A percentile compares a stretch with the other conserved stretches of the same genome.
Conservation (phyloP, 2,797 vertebrate species). For the Falco columbarius region DNA sequence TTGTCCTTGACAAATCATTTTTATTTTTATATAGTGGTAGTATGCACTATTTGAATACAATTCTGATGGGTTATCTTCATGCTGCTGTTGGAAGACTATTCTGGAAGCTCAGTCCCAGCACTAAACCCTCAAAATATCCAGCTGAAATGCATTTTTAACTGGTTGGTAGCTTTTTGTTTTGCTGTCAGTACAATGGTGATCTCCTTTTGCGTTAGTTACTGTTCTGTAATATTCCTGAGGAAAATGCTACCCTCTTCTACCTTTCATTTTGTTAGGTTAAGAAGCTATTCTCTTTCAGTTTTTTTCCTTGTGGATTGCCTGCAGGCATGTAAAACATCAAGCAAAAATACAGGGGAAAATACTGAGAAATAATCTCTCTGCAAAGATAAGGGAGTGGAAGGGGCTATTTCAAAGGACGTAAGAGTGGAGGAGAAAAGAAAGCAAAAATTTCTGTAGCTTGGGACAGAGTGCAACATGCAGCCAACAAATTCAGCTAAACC, state of each 20-base stretch:
- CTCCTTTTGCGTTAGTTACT: background rate
- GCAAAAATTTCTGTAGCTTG: background rate
- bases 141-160: background rate
- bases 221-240: background rate
- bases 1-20: background rate
- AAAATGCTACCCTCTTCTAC: background rate
- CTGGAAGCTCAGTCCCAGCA: background rate
- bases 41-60: background rate
- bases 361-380: background rate
- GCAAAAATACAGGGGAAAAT: background rate
- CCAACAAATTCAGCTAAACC: background rate
- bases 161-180: background rate
- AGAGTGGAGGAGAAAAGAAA: background rate
- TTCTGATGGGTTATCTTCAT: background rate
- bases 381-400: background rate
- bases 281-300: background rate
- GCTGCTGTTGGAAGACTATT: background rate
- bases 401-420: background rate
- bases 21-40: background rate
- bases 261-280: background rate
- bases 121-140: background rate
- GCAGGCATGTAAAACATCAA: background rate
- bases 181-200: accelerated
- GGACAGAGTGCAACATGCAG: background rate
- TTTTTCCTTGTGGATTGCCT: background rate